Evolutionary conservation across 2,888 invertebrate genomes (phyloP).

Genomic region (Chymomyza caudatula): DNA sequence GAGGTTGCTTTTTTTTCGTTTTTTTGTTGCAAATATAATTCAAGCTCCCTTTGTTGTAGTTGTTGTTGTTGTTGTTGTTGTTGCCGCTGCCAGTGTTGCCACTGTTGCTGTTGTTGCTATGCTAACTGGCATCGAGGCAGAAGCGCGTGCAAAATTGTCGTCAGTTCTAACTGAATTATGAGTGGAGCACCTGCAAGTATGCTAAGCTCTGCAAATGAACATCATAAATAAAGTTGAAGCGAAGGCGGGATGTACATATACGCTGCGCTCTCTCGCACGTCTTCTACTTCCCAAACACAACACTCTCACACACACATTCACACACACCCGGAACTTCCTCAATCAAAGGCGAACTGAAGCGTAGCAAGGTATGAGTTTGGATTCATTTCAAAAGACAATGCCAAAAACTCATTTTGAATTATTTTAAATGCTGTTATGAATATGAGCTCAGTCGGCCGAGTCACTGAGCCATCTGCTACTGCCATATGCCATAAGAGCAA

Average conservation of each 20-base stretch:
- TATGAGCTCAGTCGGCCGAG: constrained; percentile 24
- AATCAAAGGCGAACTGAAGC: neutral
- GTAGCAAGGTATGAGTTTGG: neutral
- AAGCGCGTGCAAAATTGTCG: constrained; percentile 8
- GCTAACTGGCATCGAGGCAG: neutral
- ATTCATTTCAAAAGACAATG: constrained; percentile 1
- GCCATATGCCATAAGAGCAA: neutral
- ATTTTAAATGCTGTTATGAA: constrained; percentile 56
- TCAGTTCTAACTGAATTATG: constrained; percentile 40
- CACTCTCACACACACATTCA: neutral
- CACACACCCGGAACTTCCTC: constrained; percentile 5
- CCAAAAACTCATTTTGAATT: constrained; percentile 37
- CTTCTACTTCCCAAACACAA: neutral
- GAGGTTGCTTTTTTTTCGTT: neutral
- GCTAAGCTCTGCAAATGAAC: constrained; percentile 59
- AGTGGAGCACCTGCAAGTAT: constrained; percentile 36
- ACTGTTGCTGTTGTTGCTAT: constrained; percentile 12
- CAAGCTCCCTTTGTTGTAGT: neutral
- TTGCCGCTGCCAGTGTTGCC: neutral
- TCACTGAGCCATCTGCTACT: neutral
- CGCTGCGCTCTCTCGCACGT: neutral
- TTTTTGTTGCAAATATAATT: neutral
- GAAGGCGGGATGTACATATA: constrained; percentile 1
- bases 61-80: constrained; percentile 11
- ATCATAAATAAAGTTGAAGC: constrained; percentile 46